Percentiles rank a stretch among this genome's conserved stretches.
Evolutionary conservation across 2,113 vertebrate genomes (phyloP).

Genomic region (Dendropsophus ebraccatus): DNA sequence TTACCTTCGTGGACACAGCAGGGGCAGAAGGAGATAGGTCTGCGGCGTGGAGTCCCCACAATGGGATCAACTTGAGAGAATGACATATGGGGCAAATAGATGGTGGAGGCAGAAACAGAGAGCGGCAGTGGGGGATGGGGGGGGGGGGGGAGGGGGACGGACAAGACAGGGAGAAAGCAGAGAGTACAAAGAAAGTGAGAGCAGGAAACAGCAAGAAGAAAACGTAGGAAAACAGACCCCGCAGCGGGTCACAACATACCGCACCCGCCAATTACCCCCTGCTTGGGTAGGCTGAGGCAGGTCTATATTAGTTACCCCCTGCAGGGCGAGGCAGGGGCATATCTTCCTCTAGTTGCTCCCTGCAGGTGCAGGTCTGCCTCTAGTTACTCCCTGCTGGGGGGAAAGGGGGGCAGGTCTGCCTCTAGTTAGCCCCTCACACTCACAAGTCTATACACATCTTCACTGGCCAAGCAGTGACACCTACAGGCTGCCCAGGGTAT

Average conservation of each 20-base stretch:
- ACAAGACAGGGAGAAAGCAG: slow-evolving; percentile 72
- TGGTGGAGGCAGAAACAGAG: slow-evolving; percentile 60
- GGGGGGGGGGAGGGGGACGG: slow-evolving; percentile 69
- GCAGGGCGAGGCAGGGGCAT: too few relatives aligned
- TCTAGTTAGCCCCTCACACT: background rate
- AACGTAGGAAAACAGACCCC: slow-evolving; percentile 45
- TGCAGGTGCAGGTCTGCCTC: too few relatives aligned
- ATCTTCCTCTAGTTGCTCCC: too few relatives aligned
- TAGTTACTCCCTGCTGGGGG: background rate
- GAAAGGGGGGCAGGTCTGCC: background rate
- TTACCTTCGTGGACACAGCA: slow-evolving; percentile 99
- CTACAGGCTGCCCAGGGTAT: background rate
- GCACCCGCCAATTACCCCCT: too few relatives aligned
- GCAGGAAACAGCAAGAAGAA: slow-evolving; percentile 53
- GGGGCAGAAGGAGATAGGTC: slow-evolving; percentile 98
- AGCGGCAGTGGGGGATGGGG: slow-evolving; percentile 67
- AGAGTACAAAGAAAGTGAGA: slow-evolving; percentile 34
- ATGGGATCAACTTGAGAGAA: slow-evolving; percentile 94
- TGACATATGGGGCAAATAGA: slow-evolving; percentile 66
- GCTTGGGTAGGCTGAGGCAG: too few relatives aligned
- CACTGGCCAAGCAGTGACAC: background rate
- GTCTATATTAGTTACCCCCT: too few relatives aligned
- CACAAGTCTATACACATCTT: too few relatives aligned
- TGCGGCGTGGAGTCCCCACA: slow-evolving; percentile 94
- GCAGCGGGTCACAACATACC: background rate